These are phyloP conservation scores for Anguilla rostrata DNA, from an alignment of 2,113 vertebrate genomes.

Conservation along the genomic window DNA sequence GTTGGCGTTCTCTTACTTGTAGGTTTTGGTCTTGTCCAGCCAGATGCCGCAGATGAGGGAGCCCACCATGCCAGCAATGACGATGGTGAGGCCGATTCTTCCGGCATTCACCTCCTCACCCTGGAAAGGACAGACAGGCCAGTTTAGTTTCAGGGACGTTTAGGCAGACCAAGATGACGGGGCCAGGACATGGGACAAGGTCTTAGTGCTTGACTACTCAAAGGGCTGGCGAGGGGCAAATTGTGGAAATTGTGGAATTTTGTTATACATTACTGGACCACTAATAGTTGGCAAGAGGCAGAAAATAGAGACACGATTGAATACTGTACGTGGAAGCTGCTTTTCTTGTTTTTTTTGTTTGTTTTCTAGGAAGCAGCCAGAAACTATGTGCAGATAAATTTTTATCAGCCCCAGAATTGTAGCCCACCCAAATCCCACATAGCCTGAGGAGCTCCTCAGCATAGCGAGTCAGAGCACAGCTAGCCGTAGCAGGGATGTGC, in stretches of 20 bases:
- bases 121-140: slow-evolving; percentile 64
- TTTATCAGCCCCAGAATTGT: neutral
- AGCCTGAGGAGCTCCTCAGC: neutral
- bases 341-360: neutral
- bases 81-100: slow-evolving; percentile 90
- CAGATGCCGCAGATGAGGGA: slow-evolving; percentile 90
- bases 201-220: neutral
- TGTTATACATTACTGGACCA: neutral
- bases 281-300: neutral
- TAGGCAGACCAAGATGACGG: neutral
- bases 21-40: slow-evolving; percentile 93
- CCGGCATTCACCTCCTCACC: slow-evolving; percentile 93
- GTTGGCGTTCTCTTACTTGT: slow-evolving; percentile 81
- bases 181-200: neutral
- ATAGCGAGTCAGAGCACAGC: neutral
- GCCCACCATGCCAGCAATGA: slow-evolving; percentile 86
- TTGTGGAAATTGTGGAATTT: too few relatives aligned
- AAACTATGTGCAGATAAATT: neutral
- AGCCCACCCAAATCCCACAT: neutral
- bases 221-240: too few relatives aligned
- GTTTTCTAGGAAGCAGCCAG: neutral
- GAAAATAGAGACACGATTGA: neutral
- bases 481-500: neutral
- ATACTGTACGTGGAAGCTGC: neutral
- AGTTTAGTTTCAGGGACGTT: neutral